Percentiles rank a stretch among this genome's conserved stretches.
phyloP scores from a whole-genome alignment of 2,888 invertebrate species.

The Apamea anceps region DNA sequence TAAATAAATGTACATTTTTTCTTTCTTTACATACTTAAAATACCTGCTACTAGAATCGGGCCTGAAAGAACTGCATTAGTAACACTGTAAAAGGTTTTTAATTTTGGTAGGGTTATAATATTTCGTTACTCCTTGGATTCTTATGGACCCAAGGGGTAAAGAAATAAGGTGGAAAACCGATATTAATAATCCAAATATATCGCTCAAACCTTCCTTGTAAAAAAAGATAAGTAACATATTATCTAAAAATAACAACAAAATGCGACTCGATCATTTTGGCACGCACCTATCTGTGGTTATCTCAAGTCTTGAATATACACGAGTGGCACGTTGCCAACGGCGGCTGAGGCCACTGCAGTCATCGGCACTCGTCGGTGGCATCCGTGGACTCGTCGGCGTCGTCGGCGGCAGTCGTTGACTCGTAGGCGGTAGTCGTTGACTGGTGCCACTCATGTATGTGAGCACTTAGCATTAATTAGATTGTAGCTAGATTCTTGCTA shows the following conservation, averaged over 20 bases:
- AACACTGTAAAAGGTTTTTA: background rate
- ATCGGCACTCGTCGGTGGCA: too few relatives aligned
- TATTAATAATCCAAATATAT: background rate
- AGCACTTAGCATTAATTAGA: too few relatives aligned
- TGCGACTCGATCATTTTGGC: constrained; percentile 6
- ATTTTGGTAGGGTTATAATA: background rate
- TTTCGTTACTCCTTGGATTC: background rate
- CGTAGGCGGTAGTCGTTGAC: too few relatives aligned
- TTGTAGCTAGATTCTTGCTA: too few relatives aligned
- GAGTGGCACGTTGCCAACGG: too few relatives aligned
- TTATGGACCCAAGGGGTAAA: too few relatives aligned
- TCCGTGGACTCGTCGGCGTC: too few relatives aligned
- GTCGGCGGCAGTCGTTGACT: too few relatives aligned
- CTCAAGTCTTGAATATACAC: background rate
- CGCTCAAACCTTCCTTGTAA: background rate
- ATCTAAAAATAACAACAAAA: constrained; percentile 20
- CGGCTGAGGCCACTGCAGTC: too few relatives aligned
- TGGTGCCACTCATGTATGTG: too few relatives aligned
- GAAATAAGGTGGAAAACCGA: background rate
- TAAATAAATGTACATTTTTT: too few relatives aligned
- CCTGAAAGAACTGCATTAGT: background rate
- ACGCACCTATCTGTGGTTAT: constrained; percentile 13
- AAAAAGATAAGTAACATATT: constrained; percentile 1
- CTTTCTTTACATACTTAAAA: too few relatives aligned
- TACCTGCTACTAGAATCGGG: background rate